Evolutionary conservation across 2,113 vertebrate genomes (phyloP), one percentile per base, ranked within the genome.

Genomic region (Carettochelys insculpta): DNA sequence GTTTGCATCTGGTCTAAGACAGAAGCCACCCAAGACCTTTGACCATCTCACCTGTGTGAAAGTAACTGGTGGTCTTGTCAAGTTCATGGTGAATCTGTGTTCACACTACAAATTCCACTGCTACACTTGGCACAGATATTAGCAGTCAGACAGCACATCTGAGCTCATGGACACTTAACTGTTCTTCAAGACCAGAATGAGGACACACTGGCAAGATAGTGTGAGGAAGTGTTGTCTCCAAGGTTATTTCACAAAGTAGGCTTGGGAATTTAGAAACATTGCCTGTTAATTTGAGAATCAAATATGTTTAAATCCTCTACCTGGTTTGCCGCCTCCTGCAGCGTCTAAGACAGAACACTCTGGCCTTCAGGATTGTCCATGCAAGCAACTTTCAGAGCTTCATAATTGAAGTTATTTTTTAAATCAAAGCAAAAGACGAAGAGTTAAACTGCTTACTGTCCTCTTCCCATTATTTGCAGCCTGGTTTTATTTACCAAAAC

Each of bases 401-500:
- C 27, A 83, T 56, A 77, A 90, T 38, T 71, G 77, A 92, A 85
- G 86, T 82, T 58, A 94, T 94, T 95, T 96, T 88, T 78, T 19
- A 34, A 31, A 76, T 71, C 1, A 8, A 90, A 84, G 80, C 86
- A 90, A 89, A 89, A 87, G 84, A 89, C 81, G 90, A 94, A 54
- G 95, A 85, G 87, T 92, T 94, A 89, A 94, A 95, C 90, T 73
- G 93, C 77, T 93, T 91, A 85, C 90, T 90, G 31, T 41, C 94
- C 90, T 73, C 27, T 88, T 95, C 80, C 84, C 68, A 93, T 85
- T 93, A 95, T 91, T 53, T 96, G n/a, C 65, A 93, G 91, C 95
- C 89, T 93, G 91, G 95, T 93, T 96, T 95, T 95, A 95, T 89
- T 94, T 94, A 93, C 89, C 65, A 77, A 94, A 95, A 95, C 87